A percentile compares a stretch with the other conserved stretches of the same genome.
phyloP scores from a whole-genome alignment of 2,888 invertebrate species.

The Selenia dentaria region DNA sequence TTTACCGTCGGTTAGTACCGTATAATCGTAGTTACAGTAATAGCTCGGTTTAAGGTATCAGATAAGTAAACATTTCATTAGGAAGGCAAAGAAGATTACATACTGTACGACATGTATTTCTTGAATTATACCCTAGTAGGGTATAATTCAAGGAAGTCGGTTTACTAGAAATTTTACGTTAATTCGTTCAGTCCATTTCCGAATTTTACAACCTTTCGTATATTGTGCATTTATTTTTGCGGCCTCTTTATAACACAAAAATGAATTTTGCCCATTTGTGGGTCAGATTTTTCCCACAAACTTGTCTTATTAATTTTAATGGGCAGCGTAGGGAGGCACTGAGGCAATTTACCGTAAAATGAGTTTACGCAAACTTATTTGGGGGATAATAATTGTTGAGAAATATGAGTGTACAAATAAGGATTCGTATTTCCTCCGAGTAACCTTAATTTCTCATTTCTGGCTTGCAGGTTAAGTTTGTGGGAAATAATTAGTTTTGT shows the following conservation, averaged over 20 bases:
- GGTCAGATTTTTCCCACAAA: slow-evolving; percentile 40
- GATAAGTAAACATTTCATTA: slow-evolving; percentile 26
- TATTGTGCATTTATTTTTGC: too few relatives aligned
- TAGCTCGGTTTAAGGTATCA: slow-evolving; percentile 14
- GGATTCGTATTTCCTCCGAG: slow-evolving; percentile 37
- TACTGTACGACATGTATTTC: too few relatives aligned
- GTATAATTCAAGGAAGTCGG: too few relatives aligned
- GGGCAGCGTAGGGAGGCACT: slow-evolving; percentile 40
- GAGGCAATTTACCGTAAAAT: slow-evolving; percentile 52
- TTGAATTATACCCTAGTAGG: too few relatives aligned
- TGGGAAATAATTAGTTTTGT: slow-evolving; percentile 27
- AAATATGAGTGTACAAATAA: slow-evolving; percentile 46
- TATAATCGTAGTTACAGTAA: slow-evolving; percentile 38
- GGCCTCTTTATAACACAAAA: slow-evolving; percentile 12
- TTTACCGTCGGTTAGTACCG: slow-evolving; percentile 29
- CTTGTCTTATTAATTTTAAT: slow-evolving; percentile 56
- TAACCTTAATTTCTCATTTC: slow-evolving; percentile 36
- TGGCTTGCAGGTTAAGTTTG: slow-evolving; percentile 21
- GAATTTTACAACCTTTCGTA: too few relatives aligned
- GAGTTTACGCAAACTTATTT: slow-evolving; percentile 56
- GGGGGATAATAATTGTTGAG: slow-evolving; percentile 52
- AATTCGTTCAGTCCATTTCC: too few relatives aligned
- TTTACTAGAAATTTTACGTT: too few relatives aligned
- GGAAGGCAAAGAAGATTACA: slow-evolving; percentile 28
- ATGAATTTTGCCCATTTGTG: slow-evolving; percentile 30